These are phyloP conservation scores for Orius insidiosus DNA, from an alignment of 1,140 invertebrate species.

Conservation along the genomic window DNA sequence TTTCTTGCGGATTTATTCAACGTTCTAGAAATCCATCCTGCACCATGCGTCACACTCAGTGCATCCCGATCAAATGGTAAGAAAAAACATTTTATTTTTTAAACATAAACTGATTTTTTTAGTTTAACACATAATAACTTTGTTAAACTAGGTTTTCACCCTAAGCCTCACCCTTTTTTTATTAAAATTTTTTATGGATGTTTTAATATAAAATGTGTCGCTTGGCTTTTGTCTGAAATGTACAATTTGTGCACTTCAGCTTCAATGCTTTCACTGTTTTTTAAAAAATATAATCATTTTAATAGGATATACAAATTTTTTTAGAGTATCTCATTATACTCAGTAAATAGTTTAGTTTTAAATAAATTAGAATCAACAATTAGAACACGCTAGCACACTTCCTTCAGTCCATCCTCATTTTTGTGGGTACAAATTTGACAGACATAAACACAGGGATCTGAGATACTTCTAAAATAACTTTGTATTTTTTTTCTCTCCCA, in stretches of 20 bases:
- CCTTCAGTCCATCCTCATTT: not conserved
- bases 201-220: no score
- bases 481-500: constrained; percentile 11
- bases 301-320: not conserved
- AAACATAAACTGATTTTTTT: not conserved
- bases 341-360: not conserved
- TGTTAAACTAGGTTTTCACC: not conserved
- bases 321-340: not conserved
- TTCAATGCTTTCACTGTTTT: no score
- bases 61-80: constrained; percentile 21
- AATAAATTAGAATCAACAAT: not conserved
- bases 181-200: no score
- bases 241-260: no score
- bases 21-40: constrained; percentile 82
- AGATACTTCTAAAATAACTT: not conserved
- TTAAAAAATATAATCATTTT: no score
- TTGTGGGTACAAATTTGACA: not conserved
- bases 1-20: constrained; percentile 93
- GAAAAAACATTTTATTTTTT: not conserved
- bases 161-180: no score
- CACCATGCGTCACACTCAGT: constrained; percentile 60
- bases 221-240: no score
- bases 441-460: no score
- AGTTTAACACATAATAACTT: not conserved
- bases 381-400: constrained; percentile 1